A percentile compares a stretch with the other conserved stretches of the same genome.
phyloP scores from a whole-genome alignment of 2,888 invertebrate genomes.

The Nycteola revayana region DNA sequence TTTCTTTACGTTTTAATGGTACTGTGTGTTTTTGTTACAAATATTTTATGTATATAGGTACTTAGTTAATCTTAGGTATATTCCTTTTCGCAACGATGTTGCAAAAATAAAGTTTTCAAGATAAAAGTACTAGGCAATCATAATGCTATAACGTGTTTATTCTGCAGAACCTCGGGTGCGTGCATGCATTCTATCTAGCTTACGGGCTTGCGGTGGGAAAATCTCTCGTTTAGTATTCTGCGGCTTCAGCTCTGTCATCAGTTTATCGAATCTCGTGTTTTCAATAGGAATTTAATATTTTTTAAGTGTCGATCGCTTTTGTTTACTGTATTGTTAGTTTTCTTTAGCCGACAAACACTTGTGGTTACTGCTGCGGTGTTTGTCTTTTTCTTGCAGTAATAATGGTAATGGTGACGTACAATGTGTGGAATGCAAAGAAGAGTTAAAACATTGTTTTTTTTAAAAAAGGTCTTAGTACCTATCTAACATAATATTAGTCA shows the following conservation, averaged over 20 bases:
- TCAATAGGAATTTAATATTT: conserved; percentile 49
- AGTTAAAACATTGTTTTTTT: no score
- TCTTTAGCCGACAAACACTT: conserved; percentile 25
- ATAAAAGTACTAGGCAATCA: conserved; percentile 12
- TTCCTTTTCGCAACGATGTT: no score
- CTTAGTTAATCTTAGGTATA: no score
- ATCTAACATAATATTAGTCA: no score
- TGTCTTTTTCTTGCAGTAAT: no score
- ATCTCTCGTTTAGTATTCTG: conserved; percentile 67
- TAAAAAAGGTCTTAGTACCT: no score
- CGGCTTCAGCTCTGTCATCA: conserved; percentile 55
- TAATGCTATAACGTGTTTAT: conserved; percentile 23
- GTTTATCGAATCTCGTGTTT: conserved; percentile 53
- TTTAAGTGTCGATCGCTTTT: conserved; percentile 36
- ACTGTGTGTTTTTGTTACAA: no score
- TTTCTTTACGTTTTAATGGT: no score
- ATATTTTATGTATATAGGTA: no score
- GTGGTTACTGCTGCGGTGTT: conserved; percentile 9
- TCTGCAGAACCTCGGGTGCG: conserved; percentile 21
- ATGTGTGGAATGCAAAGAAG: no score
- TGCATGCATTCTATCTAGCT: conserved; percentile 32
- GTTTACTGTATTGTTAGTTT: conserved; percentile 46
- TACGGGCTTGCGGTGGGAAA: conserved; percentile 57
- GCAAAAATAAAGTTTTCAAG: no score
- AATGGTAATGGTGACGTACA: no score